Evolutionary conservation across 2,888 invertebrate species (phyloP), one percentile per base, ranked within the genome.

Genomic region (Andrena bucephala): DNA sequence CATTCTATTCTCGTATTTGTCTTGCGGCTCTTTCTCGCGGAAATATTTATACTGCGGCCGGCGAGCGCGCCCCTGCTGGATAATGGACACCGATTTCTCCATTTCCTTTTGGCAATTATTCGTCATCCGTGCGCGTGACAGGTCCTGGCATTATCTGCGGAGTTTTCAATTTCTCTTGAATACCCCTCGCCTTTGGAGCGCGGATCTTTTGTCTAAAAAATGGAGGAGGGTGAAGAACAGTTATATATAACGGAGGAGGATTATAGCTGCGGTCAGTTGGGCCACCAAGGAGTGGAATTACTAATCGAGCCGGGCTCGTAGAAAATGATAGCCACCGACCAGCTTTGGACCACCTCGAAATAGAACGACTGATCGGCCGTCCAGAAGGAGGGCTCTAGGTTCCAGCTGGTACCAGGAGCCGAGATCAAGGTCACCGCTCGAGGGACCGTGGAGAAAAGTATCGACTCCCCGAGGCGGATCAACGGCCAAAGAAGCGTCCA

Each of bases 1-100:
- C 83, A 59, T 85, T 77, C 80, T 73, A 77, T 78, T 82, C 81
- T 78, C 77, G 83, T 86, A 84, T 90, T 89, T 88, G 88, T 87
- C 86, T 84, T 84, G 75, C 80, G 77, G 75, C 82, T 83, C 83
- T 86, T 71, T 60, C 74, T 75, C 85, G 79, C 83, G 85, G 42
- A 83, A 80, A 89, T 86, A 81, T 89, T 89, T 87, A 89, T 81
- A 72, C 63, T 69, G 33, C 74, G 48, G 8, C 57, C 24, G 57
- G 4, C 24, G 54, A 27, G 62, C 57, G 29, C 48, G 50, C 27
- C 29, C 7, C 6, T 33, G 54, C 10, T 20, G 10, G 16, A 69
- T 42, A 63, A 65, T 52, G 52, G 42, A 60, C 63, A 50, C 24
- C 59, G 20, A 50, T 77, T 59, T 50, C 48, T 69, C 36, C 42